Conservation (phyloP, 2,888 invertebrate species). For the Diarsia brunnea region DNA sequence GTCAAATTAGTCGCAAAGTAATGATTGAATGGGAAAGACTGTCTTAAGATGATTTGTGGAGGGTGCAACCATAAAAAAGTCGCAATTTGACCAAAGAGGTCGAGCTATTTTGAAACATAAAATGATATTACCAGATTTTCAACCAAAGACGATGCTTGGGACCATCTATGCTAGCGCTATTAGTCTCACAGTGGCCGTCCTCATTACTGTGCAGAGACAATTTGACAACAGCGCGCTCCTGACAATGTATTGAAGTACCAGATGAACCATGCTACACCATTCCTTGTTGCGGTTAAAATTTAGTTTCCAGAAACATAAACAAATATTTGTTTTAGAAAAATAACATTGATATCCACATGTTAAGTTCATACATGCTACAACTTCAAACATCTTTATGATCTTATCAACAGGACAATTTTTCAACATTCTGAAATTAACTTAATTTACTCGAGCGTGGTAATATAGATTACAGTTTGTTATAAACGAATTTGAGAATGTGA, state of each 20-base stretch:
- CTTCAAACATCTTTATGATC: background rate
- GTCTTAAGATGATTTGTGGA: too few relatives aligned
- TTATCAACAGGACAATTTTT: background rate
- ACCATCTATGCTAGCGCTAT: too few relatives aligned
- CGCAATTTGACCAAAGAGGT: too few relatives aligned
- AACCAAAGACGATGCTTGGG: too few relatives aligned
- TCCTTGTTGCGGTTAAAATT: background rate
- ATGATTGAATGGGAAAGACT: background rate
- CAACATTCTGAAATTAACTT: background rate
- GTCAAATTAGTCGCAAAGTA: slow-evolving; percentile 18
- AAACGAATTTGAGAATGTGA: background rate
- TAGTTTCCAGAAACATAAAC: background rate
- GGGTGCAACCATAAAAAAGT: too few relatives aligned
- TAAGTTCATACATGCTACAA: background rate
- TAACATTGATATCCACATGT: background rate
- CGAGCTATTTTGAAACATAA: too few relatives aligned
- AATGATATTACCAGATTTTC: too few relatives aligned
- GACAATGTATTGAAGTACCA: background rate
- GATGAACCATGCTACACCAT: background rate
- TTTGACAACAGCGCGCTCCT: background rate
- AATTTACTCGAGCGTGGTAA: background rate
- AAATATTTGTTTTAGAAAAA: background rate
- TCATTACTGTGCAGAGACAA: too few relatives aligned
- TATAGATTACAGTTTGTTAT: background rate
- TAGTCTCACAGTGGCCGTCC: too few relatives aligned